Base-by-base conservation (phyloP, 2,113 vertebrate species). In the Miniopterus natalensis region DNA sequence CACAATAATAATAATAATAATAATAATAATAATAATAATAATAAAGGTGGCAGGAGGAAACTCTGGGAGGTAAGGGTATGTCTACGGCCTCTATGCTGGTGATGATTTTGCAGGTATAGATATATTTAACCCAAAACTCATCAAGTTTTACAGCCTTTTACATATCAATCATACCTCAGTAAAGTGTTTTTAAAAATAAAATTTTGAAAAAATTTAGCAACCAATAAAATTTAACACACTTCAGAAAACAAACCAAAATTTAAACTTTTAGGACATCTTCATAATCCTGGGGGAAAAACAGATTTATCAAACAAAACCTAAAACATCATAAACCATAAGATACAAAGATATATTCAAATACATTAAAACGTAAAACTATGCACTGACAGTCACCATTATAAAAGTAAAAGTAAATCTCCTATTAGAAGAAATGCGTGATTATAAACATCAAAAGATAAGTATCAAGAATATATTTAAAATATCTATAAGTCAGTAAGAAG, bases 371-470 rank as follows among this genome's bases (percentile, higher is more conserved):
- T 63, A 27, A 79, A 95, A 63, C 53, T 59, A 6, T 21, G 17
- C 49, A 14, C 47, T 1, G 0, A 94, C 90, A 75, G 42, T 4
- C 31, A 89, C 5, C 59, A 53, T 55, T 53, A 55, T 13, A 53
- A 74, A 92, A 83, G 42, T 70, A 51, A 9, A 88, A 65, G 45
- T 36, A 7, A 77, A 59, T 18, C 42, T 59, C 78, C 12, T 61
- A 53, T 29, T 42, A 15, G 27, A 27, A 78, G 36, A 80, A 84
- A 90, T 21, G 21, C 70, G n/a, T n/a, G 45, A 94, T 68, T 23
- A 94, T 2, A 77, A 84, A 84, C 40, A 75, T 68, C 29, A 31
- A 84, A 92, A 87, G 70, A 10, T 71, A 83, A 87, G 21, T 55
- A 59, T 29, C 18, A 77, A 70, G 25, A 23, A 71, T 21, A 42